Evolutionary conservation across 2,113 vertebrate species (phyloP), one percentile per base, ranked within the genome.

Genomic region (Sciurus niger): DNA sequence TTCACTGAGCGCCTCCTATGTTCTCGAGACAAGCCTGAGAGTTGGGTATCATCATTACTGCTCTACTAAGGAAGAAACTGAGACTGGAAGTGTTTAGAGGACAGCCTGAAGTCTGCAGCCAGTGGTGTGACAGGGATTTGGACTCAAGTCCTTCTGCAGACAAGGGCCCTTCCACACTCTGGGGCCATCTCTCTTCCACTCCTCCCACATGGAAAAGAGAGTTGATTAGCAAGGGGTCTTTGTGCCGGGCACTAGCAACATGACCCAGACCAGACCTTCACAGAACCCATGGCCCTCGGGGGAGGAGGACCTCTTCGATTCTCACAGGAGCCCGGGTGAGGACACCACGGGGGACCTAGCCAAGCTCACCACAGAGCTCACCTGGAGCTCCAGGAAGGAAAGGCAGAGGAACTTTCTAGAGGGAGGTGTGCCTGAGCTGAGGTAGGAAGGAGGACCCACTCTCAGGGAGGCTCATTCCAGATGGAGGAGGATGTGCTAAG

Each of bases 1-100:
- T 95, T 53, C 43, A 46, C 4, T 24, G 22, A 48, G 32, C 16
- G 51, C 12, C 9, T 76, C 30, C 68, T 89, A 18, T 24, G 22
- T 5, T 90, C 65, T 93, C 78, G 77, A 92, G 65, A 90, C 67
- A 79, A 89, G n/a, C 48, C 37, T 77, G 34, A 46, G 37, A 74
- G 60, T 30, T 25, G 40, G 17, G 3, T 40, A 20, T 67, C 51
- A 58, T 58, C 67, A 51, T 7, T 87, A 58, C 20, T 48, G 20
- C 70, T 77, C 43, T 78, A 40, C 28, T 68, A 43, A 67, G 65
- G 82, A 96, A 86, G 74, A 55, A 90, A 72, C 76, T 28, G 70
- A 92, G 3, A 51, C 74, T 63, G 63, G 73, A 48, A 37, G 18
- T n/a, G 30, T 58, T 37, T 9, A 70, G 32, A 16, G 1, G 17